These are phyloP conservation scores for Xylocampa areola DNA, from an alignment of 2,888 invertebrate species.

Conservation along the genomic window DNA sequence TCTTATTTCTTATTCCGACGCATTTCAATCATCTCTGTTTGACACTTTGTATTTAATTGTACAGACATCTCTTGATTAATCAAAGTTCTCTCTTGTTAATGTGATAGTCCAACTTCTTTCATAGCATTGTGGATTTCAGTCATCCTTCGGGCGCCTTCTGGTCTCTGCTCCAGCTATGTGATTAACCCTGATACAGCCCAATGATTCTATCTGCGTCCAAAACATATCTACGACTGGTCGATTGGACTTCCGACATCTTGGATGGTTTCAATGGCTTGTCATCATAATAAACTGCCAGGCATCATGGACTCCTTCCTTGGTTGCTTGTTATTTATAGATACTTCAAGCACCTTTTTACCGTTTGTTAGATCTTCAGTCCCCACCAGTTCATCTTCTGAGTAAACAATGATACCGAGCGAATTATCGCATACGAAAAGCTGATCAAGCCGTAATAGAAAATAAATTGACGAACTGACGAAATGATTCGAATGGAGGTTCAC, in stretches of 20 bases:
- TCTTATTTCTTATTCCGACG: neutral
- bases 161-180: slow-evolving; percentile 17
- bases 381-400: slow-evolving; percentile 32
- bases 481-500: slow-evolving; percentile 46
- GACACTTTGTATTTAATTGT: slow-evolving; percentile 42
- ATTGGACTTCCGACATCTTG: slow-evolving; percentile 22
- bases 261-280: slow-evolving; percentile 11
- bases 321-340: neutral
- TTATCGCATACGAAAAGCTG: slow-evolving; percentile 75
- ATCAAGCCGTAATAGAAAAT: slow-evolving; percentile 60
- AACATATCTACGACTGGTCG: slow-evolving; percentile 15
- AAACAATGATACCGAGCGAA: slow-evolving; percentile 79
- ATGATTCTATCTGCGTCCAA: slow-evolving; percentile 2
- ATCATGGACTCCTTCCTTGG: neutral
- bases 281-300: slow-evolving; percentile 7
- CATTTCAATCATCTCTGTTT: slow-evolving; percentile 6
- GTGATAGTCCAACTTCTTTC: neutral
- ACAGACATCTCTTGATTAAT: slow-evolving; percentile 1
- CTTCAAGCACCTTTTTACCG: neutral
- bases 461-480: slow-evolving; percentile 56
- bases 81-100: slow-evolving; percentile 6
- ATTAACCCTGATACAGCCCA: slow-evolving; percentile 19
- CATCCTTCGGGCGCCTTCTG: slow-evolving; percentile 27
- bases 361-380: slow-evolving; percentile 9
- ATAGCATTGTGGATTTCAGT: slow-evolving; percentile 14